Base-by-base conservation (phyloP, 92 coral and sea anemone genomes). In the Palythoa heliodiscus region DNA sequence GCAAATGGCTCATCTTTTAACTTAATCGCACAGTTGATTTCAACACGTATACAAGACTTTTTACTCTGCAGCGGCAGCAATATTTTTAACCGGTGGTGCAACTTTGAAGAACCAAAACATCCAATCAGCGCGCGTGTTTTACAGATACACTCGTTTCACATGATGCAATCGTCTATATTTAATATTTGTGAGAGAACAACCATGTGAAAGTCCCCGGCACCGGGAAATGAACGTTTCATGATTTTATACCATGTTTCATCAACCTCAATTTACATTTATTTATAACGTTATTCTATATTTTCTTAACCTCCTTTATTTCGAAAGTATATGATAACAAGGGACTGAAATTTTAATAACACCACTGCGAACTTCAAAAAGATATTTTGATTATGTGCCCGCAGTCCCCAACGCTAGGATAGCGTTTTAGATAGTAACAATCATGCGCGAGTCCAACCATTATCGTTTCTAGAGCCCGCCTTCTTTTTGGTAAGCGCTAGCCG, bases 31-130 rank as follows among this genome's bases (percentile, higher is more conserved):
- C 16, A 17, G 2, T 14, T 20, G 38, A 7, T 22, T 20, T 19
- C 16, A 2, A 43, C 40, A 22, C 20, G 4, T 22, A 67, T 67
- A 22, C 71, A 23, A 25, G 20, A 22, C 71, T 39, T 22, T 22
- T 22, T 67, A 22, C 3, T 11, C 22, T 47, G 63, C 76, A 23
- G 52, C 54, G 22, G 11, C 66, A 61, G 92, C 89, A 86, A 89
- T 74, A 20, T 81, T 52, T 86, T 66, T 3, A 6, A 6, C 52
- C 29, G 8, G 84, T 89, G 92, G 92, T 80, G 89, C 89, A 89
- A 89, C 87, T 11, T 73, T 64, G 76, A 82, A 83, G 22, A 53
- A 88, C 68, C 69, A 17, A 16, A 39, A 14, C 19, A 43, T 43
- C 92, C 92, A 89, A 89, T 89, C 92, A 89, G 22, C 61, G 50